Evolutionary conservation across 2,888 invertebrate species (phyloP).

Genomic region (Drosophila neutralis): DNA sequence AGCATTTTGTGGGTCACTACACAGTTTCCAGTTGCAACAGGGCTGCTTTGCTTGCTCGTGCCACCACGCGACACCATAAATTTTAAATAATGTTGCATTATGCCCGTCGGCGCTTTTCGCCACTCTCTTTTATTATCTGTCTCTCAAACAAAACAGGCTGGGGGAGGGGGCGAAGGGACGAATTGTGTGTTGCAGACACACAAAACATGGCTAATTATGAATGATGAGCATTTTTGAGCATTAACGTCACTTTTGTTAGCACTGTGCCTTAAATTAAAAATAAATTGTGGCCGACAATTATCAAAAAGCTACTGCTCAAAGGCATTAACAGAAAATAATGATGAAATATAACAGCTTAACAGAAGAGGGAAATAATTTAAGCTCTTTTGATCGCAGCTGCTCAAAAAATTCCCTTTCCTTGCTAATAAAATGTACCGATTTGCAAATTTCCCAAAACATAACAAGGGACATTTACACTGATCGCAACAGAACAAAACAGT

Average conservation of each 20-base stretch:
- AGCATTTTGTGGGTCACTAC: constrained; percentile 58
- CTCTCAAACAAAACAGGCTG: constrained; percentile 5
- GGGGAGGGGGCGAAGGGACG: background rate
- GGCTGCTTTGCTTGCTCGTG: background rate
- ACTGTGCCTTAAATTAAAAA: background rate
- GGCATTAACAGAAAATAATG: background rate
- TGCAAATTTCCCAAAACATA: background rate
- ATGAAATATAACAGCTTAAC: background rate
- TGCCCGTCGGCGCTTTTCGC: constrained; percentile 50
- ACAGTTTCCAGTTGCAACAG: constrained; percentile 20
- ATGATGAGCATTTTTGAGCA: constrained; percentile 32
- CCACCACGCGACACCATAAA: constrained; percentile 46
- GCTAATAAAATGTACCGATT: background rate
- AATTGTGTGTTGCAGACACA: constrained; percentile 31
- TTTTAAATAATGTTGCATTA: constrained; percentile 70
- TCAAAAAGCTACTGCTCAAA: background rate
- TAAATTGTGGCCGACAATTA: background rate
- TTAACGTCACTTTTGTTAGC: constrained; percentile 16
- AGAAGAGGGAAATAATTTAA: background rate
- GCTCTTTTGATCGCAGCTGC: background rate
- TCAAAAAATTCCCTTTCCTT: background rate
- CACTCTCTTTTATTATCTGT: constrained; percentile 25
- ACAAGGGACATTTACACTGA: background rate
- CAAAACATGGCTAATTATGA: constrained; percentile 56
- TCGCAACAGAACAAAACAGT: background rate